Conservation (phyloP, 1,140 invertebrate species). For the Drosophila melanica region DNA sequence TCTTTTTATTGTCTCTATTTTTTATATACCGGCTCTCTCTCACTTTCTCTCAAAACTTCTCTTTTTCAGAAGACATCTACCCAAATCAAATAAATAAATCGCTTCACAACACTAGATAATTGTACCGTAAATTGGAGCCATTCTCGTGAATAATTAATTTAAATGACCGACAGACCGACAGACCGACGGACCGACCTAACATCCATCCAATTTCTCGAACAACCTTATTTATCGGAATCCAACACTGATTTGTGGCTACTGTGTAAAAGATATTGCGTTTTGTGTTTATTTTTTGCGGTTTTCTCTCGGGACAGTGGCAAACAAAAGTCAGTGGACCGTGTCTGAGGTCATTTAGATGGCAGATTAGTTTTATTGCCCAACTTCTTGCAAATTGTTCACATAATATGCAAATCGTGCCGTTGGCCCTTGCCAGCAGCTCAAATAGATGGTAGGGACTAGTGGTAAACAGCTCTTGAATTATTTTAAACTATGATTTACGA, state of each 20-base stretch:
- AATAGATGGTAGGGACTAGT: not conserved
- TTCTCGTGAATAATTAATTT: conserved; percentile 49
- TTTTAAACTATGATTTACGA: conserved; percentile 51
- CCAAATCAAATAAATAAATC: conserved; percentile 16
- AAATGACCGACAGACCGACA: conserved; percentile 15
- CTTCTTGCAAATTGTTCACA: conserved; percentile 75
- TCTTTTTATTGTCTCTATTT: too few species aligned
- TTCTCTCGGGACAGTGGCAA: conserved; percentile 29
- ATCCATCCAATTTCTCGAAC: conserved; percentile 16
- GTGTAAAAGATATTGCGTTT: conserved; percentile 19
- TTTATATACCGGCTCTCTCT: not conserved
- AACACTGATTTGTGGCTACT: conserved; percentile 49
- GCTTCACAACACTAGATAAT: conserved; percentile 33
- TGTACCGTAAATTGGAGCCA: conserved; percentile 29
- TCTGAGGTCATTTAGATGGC: conserved; percentile 72
- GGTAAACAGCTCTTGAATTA: conserved; percentile 26
- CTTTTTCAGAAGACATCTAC: too few species aligned
- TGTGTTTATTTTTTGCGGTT: conserved; percentile 35
- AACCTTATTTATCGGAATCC: conserved; percentile 42
- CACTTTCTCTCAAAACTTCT: not conserved
- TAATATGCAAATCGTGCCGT: conserved; percentile 70
- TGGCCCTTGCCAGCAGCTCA: conserved; percentile 8
- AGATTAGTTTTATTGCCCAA: conserved; percentile 77
- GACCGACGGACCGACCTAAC: not conserved
- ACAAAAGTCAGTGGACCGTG: conserved; percentile 65